A percentile compares a stretch with the other conserved stretches of the same genome.
These are phyloP conservation scores for Astreopora myriophthalma DNA, from an alignment of 64 coral and sea anemone genomes.

Conservation along the genomic window DNA sequence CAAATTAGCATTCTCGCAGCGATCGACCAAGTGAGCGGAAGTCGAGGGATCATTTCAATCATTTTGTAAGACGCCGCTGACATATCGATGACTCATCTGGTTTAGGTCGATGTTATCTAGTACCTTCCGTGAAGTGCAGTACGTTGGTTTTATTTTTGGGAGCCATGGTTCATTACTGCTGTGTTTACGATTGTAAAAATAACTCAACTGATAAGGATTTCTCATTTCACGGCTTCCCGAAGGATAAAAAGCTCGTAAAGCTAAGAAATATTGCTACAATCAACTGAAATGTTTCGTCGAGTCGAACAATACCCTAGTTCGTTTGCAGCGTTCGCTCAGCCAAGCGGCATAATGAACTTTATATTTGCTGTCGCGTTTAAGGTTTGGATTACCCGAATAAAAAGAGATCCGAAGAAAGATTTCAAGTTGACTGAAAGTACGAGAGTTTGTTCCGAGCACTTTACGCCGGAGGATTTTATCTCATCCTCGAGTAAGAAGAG, in stretches of 20 bases:
- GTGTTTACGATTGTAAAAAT: constrained; percentile 59
- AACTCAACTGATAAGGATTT: constrained; percentile 57
- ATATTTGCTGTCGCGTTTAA: no score
- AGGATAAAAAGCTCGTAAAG: constrained; percentile 23
- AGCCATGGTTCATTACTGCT: constrained; percentile 59
- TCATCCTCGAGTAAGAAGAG: constrained; percentile 1
- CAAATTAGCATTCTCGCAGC: no score
- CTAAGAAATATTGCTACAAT: constrained; percentile 30
- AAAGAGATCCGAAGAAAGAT: no score
- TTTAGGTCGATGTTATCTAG: background rate
- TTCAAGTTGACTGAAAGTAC: no score
- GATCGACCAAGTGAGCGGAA: no score
- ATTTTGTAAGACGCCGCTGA: background rate
- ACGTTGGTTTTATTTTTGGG: background rate
- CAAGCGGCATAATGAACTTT: no score
- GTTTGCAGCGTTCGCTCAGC: no score
- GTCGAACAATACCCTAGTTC: background rate
- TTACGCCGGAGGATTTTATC: constrained; percentile 54
- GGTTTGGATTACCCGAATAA: no score
- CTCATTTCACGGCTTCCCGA: constrained; percentile 66
- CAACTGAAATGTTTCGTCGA: background rate
- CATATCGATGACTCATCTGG: background rate
- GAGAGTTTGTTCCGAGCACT: constrained; percentile 72
- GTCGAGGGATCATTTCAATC: no score
- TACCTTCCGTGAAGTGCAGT: no score